Base-by-base conservation (phyloP, 1,140 invertebrate genomes). In the Diuraphis noxia region DNA sequence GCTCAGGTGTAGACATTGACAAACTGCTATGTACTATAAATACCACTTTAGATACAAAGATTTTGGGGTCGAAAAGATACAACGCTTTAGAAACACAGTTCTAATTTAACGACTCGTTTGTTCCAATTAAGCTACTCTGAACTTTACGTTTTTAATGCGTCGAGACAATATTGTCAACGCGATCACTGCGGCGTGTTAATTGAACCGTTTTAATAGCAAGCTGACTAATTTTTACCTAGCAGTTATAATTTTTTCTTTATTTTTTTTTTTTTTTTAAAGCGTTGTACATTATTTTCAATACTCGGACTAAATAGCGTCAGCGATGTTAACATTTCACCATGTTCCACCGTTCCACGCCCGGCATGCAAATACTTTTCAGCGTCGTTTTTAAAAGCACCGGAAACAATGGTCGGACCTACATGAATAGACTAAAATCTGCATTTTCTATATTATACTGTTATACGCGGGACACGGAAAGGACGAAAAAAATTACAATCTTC, bases 61-160 rank as follows among this genome's bases (percentile, higher is more conserved):
- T 91, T 91, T 91, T 77, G 77, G 89, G 72, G 43, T 91, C 49
- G 86, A 88, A 90, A 90, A 43, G 79, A 90, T 49, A 79, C 88
- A 17, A 13, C 56, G 41, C 36, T 72, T 90, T 72, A 56, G 63
- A 88, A 63, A 88, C 87, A 72, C 49, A 72, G 63, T 90, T 90
- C 88, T 77, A 90, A 81, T 91, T 91, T 91, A 91, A 91, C 89
- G 89, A 91, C 77, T 91, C 89, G 89, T 91, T 91, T 91, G 89
- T 91, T 91, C 89, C 89, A 91, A 91, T 91, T 91, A 91, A 82
- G 30, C 41, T 30, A 9, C 41, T 52, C 8, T 90, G 49, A 91
- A 91, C 43, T 91, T 91, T 81, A 36, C 77, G 77, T 46, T 81
- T 91, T 49, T 38, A 82, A 91, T 49, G 77, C 77, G 34, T 41